Conservation (phyloP, 2,888 invertebrate genomes). For the Cyaniris semiargus region DNA sequence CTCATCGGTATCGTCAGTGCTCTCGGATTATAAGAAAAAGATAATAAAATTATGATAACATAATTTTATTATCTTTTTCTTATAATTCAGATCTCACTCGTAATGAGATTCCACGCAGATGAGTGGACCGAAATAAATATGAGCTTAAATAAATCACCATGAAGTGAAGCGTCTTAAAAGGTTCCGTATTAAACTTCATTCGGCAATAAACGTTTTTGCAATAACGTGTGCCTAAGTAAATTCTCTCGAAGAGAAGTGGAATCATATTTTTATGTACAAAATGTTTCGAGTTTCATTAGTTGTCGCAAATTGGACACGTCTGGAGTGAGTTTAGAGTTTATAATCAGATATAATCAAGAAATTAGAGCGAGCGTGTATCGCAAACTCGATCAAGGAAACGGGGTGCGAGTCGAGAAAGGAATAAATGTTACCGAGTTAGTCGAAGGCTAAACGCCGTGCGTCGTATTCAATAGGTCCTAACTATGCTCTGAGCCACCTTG, state of each 20-base stretch:
- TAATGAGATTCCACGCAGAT: not conserved
- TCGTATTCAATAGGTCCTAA: not conserved
- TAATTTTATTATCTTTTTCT: not conserved
- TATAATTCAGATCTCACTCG: not conserved
- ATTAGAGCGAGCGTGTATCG: constrained; percentile 28
- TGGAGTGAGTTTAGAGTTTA: constrained; percentile 22
- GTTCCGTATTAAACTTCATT: not conserved
- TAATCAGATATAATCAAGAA: constrained; percentile 28
- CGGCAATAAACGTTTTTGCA: not conserved
- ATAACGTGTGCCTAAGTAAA: not conserved
- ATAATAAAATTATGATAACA: no score
- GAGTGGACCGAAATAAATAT: not conserved
- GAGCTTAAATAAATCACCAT: not conserved
- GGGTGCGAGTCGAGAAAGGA: constrained; percentile 4
- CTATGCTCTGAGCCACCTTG: not conserved
- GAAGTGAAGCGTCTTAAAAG: not conserved
- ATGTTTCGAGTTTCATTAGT: constrained; percentile 3
- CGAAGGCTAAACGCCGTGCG: constrained; percentile 2
- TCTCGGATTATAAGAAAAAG: no score
- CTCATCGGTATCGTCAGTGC: not conserved
- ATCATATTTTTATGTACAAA: not conserved
- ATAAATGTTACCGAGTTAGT: constrained; percentile 15
- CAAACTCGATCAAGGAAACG: constrained; percentile 19
- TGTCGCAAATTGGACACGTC: constrained; percentile 28
- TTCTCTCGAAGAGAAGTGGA: not conserved